Base-by-base conservation (phyloP, 2,888 invertebrate genomes). In the Venustoraphidia nigricollis region DNA sequence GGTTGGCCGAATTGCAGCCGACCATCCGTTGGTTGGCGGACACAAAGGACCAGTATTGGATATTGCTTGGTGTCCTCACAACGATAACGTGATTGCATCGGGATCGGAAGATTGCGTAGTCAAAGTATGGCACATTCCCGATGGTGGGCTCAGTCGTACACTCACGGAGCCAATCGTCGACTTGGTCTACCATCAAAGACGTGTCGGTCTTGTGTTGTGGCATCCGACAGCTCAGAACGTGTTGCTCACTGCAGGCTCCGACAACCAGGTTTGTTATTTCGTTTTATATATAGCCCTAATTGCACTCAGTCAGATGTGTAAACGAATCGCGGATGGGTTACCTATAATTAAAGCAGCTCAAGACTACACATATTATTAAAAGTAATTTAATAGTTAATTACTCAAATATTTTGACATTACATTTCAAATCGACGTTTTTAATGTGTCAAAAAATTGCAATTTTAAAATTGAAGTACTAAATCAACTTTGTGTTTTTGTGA, bases 21-120 rank as follows among this genome's bases (percentile, higher is more conserved):
- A 95, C 70, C 85, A 91, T 67, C 93, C 94, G 5, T 71, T 93
- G 50, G 94, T 97, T 39, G 93, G 93, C 45, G 96, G 96, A 39
- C 97, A 97, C 74, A 90, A 92, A 64, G 96, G 95, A 35, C 92
- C 94, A 1, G 93, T 97, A 36, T 70, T 95, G 53, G 96, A 97
- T 70, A 90, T 97, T 59, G 87, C 95, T 44, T 97, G 95, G 94
- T 95, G 93, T 67, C 96, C 96, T 1, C 96, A 96, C 70, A 93
- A 96, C 65, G 96, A 97, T 71, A 92, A 95, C 66, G 88, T 96
- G 53, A 95, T 97, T 60, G 97, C 97, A 44, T 93, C 94, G 47
- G 92, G 92, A 47, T 95, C 95, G 0, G 96, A 96, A 66, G 97
- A 97, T 69, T 91, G 92, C 63, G 91, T 94, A 9, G 94, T 95